Conservation (phyloP, 2,888 invertebrate species). For the Aelia acuminata region DNA sequence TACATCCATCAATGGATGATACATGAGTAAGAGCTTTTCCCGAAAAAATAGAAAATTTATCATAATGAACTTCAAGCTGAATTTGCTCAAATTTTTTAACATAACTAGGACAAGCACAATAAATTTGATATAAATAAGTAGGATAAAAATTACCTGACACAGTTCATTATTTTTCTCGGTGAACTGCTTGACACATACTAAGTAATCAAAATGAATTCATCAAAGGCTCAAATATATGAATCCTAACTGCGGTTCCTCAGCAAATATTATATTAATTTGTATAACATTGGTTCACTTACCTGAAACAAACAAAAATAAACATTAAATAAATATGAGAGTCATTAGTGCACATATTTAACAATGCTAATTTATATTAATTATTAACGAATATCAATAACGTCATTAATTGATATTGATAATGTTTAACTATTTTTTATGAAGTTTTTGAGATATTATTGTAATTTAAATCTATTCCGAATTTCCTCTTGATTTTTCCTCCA, state of each 20-base stretch:
- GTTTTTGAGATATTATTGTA: no score
- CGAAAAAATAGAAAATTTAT: no score
- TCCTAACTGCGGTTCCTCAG: background rate
- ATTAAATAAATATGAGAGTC: background rate
- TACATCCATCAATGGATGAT: no score
- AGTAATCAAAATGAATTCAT: background rate
- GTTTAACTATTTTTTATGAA: no score
- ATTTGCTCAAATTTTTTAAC: no score
- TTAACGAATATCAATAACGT: background rate
- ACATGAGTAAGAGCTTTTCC: no score
- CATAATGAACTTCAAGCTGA: no score
- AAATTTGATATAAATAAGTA: no score
- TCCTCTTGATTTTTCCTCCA: no score
- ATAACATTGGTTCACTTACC: background rate
- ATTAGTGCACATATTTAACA: background rate
- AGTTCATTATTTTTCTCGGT: background rate
- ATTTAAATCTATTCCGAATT: no score
- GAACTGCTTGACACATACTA: background rate
- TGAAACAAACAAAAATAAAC: slow-evolving; percentile 33
- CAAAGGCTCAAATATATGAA: background rate
- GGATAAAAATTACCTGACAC: background rate
- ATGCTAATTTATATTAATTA: background rate
- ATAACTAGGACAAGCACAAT: no score
- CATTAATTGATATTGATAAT: background rate
- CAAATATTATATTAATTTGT: background rate